Percentiles rank a stretch among this genome's conserved stretches.
These are phyloP conservation scores for Panulirus ornatus DNA, from an alignment of 1,140 invertebrate genomes.

Conservation along the genomic window DNA sequence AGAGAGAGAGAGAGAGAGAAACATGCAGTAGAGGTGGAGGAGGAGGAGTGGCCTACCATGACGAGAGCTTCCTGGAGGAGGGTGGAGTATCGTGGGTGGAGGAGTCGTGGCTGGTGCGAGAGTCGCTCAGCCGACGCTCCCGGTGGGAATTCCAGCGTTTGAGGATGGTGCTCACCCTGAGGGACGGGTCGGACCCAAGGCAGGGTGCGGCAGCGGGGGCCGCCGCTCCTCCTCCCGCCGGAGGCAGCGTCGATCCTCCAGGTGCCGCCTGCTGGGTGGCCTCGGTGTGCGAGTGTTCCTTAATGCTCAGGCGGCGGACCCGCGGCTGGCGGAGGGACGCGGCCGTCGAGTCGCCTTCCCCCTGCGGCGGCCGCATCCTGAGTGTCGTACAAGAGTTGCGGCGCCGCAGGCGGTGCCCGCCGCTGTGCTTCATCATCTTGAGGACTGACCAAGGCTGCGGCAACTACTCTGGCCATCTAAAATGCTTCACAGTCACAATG, in stretches of 20 bases:
- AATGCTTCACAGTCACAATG: slow-evolving; percentile 34
- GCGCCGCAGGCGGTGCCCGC: slow-evolving; percentile 68
- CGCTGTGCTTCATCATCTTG: slow-evolving; percentile 74
- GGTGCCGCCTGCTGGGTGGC: not conserved
- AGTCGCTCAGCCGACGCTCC: slow-evolving; percentile 65
- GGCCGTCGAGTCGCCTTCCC: slow-evolving; percentile 49
- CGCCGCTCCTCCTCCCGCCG: slow-evolving; percentile 2
- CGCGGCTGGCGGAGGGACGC: slow-evolving; percentile 48
- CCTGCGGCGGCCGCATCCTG: slow-evolving; percentile 55
- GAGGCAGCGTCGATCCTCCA: not conserved
- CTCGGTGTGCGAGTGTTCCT: slow-evolving; percentile 65
- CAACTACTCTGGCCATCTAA: slow-evolving; percentile 53
- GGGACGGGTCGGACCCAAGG: slow-evolving; percentile 62
- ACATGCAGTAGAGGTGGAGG: not conserved
- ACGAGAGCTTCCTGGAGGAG: slow-evolving; percentile 67
- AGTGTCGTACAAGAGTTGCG: slow-evolving; percentile 73
- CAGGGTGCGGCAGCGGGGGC: slow-evolving; percentile 7
- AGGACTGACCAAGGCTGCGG: slow-evolving; percentile 13
- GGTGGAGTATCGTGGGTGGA: slow-evolving; percentile 5
- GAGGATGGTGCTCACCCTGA: slow-evolving; percentile 73
- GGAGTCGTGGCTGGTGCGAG: slow-evolving; percentile 39
- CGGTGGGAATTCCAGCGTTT: slow-evolving; percentile 73
- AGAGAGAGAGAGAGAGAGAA: not conserved
- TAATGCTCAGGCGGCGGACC: slow-evolving; percentile 70
- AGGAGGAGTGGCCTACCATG: slow-evolving; percentile 60